Conservation (phyloP, 1,140 invertebrate species). For the Pollicipes pollicipes region DNA sequence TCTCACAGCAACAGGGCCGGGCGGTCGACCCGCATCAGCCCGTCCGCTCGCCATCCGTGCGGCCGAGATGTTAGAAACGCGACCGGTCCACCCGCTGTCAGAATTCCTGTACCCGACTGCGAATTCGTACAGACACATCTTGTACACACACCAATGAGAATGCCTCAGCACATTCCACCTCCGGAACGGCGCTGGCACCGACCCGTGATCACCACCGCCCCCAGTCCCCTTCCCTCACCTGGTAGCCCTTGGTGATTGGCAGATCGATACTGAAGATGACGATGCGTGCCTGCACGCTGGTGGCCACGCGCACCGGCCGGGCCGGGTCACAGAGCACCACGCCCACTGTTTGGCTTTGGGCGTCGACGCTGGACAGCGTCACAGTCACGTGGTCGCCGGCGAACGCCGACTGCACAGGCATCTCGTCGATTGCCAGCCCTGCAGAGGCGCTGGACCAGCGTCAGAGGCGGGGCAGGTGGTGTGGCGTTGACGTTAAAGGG, state of each 20-base stretch:
- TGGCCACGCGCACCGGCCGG: slow-evolving; percentile 55
- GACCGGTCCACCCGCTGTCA: too few species aligned
- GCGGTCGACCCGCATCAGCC: too few species aligned
- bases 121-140: too few species aligned
- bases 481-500: not conserved
- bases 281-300: slow-evolving; percentile 70
- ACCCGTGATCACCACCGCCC: too few species aligned
- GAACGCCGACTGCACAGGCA: slow-evolving; percentile 49
- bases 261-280: slow-evolving; percentile 82
- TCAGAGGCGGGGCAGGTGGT: not conserved
- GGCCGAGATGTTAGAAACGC: too few species aligned
- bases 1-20: too few species aligned
- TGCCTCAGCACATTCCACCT: too few species aligned
- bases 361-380: slow-evolving; percentile 51
- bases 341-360: slow-evolving; percentile 38
- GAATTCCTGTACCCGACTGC: too few species aligned
- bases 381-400: slow-evolving; percentile 82
- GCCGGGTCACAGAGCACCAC: slow-evolving; percentile 64
- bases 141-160: too few species aligned
- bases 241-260: slow-evolving; percentile 78
- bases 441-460: not conserved
- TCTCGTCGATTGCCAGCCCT: slow-evolving; percentile 25
- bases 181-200: too few species aligned
- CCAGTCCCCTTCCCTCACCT: too few species aligned
- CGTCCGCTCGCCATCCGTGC: too few species aligned